Evolutionary conservation across 2,113 vertebrate genomes (phyloP).

Genomic region (Ammodytes marinus): DNA sequence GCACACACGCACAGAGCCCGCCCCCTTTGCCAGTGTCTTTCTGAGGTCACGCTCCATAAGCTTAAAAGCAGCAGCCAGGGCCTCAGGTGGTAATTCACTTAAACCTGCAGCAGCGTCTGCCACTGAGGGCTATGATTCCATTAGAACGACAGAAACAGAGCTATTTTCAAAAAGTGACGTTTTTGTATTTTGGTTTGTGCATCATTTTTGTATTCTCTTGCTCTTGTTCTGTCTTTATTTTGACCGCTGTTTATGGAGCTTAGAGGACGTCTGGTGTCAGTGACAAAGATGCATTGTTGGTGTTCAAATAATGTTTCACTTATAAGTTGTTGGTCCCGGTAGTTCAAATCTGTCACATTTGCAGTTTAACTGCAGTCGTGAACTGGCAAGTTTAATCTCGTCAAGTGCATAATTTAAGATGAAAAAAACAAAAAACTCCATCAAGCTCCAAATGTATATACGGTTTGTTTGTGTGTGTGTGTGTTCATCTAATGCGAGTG

Average conservation of each 20-base stretch:
- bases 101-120: slow-evolving; percentile 65
- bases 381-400: too few relatives aligned
- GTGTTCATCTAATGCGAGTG: neutral
- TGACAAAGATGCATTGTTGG: too few relatives aligned
- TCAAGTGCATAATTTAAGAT: too few relatives aligned
- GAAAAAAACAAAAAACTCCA: too few relatives aligned
- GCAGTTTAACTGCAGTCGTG: too few relatives aligned
- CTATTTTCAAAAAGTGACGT: slow-evolving; percentile 22
- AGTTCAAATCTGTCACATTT: too few relatives aligned
- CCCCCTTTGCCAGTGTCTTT: neutral
- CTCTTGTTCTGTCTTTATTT: neutral
- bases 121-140: slow-evolving; percentile 40
- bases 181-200: slow-evolving; percentile 1
- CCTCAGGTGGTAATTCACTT: slow-evolving; percentile 79
- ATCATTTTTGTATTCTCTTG: neutral
- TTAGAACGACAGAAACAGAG: slow-evolving; percentile 42
- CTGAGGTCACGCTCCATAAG: slow-evolving; percentile 63
- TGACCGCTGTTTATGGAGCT: too few relatives aligned
- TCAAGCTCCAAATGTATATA: too few relatives aligned
- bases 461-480: neutral
- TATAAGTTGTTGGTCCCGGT: too few relatives aligned
- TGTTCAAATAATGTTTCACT: too few relatives aligned
- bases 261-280: too few relatives aligned
- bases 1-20: neutral
- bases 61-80: slow-evolving; percentile 61